Conservation (phyloP, 2,797 vertebrate genomes). For the Pelodytes ibericus region DNA sequence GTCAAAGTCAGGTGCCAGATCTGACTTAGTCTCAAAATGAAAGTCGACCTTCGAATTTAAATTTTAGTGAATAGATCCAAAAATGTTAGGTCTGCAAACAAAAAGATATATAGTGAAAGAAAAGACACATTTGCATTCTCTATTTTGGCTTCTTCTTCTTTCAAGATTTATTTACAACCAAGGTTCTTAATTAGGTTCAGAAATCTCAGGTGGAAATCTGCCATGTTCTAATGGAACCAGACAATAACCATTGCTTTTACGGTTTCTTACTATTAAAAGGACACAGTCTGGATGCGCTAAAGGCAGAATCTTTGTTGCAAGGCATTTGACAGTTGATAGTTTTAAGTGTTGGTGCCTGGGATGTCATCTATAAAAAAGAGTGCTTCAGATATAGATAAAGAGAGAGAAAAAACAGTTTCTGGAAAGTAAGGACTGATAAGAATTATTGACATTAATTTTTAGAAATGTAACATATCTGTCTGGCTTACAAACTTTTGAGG, state of each 20-base stretch:
- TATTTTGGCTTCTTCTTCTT: too few relatives aligned
- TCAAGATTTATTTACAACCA: neutral
- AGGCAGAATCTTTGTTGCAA: neutral
- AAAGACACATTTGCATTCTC: too few relatives aligned
- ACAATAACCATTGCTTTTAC: neutral
- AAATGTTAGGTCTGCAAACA: too few relatives aligned
- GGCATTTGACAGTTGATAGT: slow-evolving; percentile 1
- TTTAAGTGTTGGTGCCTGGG: neutral
- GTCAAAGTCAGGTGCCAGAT: too few relatives aligned
- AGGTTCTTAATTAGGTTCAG: slow-evolving; percentile 12
- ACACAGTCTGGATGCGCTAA: neutral
- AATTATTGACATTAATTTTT: slow-evolving; percentile 11
- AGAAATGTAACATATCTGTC: neutral
- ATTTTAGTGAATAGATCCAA: too few relatives aligned
- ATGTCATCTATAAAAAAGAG: slow-evolving; percentile 13
- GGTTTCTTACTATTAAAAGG: neutral
- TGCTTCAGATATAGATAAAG: slow-evolving; percentile 13
- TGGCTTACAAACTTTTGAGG: neutral
- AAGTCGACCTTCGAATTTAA: too few relatives aligned
- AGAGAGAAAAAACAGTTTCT: slow-evolving; percentile 17
- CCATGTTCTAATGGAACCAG: slow-evolving; percentile 15
- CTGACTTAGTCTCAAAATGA: too few relatives aligned
- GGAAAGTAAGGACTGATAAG: slow-evolving; percentile 27
- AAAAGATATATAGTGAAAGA: too few relatives aligned
- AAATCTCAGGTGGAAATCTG: slow-evolving; percentile 27